phyloP scores from a whole-genome alignment of 2,797 vertebrate species.

The Sebastes oblongus region DNA sequence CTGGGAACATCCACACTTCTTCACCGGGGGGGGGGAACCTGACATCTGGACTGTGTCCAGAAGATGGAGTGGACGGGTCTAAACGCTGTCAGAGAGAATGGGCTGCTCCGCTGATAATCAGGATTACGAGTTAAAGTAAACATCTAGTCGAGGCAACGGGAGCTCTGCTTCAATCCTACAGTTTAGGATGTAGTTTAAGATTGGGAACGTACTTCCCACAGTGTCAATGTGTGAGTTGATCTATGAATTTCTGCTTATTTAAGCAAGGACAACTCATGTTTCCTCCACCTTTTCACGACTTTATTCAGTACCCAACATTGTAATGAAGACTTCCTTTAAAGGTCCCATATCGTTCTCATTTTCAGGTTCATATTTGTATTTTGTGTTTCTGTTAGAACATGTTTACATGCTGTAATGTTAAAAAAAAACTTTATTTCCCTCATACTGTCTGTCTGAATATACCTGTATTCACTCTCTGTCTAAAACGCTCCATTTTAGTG shows the following conservation, averaged over 20 bases:
- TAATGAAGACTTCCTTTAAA: too few species aligned
- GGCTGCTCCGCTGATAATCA: not conserved
- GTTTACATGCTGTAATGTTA: too few species aligned
- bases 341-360: too few species aligned
- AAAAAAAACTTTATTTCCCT: too few species aligned
- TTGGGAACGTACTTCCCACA: not conserved
- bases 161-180: not conserved
- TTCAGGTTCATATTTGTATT: too few species aligned
- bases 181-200: not conserved
- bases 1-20: slow-evolving; percentile 39
- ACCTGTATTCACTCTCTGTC: too few species aligned
- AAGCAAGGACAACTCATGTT: not conserved
- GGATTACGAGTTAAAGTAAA: slow-evolving; percentile 14
- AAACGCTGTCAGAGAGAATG: not conserved
- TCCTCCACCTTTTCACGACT: not conserved
- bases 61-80: not conserved
- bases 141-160: not conserved
- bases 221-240: not conserved
- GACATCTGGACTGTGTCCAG: slow-evolving; percentile 19
- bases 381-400: too few species aligned
- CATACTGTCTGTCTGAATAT: too few species aligned
- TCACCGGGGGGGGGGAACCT: not conserved
- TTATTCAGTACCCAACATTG: too few species aligned
- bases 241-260: not conserved
- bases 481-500: too few species aligned